Evolutionary conservation across 2,797 vertebrate genomes (phyloP).

Genomic region (Gadopsis bispinosus): DNA sequence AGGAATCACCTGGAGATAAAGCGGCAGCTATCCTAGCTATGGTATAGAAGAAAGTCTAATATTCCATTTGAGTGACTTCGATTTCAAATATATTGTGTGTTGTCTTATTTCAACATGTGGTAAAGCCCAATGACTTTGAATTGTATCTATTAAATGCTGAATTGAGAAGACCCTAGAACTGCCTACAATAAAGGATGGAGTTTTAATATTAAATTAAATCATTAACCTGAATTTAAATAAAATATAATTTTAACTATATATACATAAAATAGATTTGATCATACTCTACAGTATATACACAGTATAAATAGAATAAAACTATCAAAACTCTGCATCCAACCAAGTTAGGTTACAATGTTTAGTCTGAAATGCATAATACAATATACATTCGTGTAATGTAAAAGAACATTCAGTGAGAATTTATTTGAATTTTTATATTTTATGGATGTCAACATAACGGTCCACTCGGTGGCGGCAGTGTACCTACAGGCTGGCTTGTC

Average conservation of each 20-base stretch:
- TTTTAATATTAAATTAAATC: neutral
- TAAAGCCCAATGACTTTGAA: neutral
- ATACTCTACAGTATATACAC: too few relatives aligned
- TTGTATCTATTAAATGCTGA: neutral
- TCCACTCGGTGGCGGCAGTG: slow-evolving; percentile 30
- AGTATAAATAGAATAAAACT: neutral
- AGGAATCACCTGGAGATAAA: neutral
- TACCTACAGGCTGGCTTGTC: fast-evolving
- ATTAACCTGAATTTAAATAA: neutral
- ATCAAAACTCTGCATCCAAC: neutral
- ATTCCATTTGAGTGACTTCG: neutral
- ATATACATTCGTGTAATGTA: too few relatives aligned
- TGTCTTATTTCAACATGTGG: neutral
- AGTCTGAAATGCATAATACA: neutral
- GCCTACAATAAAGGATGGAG: neutral
- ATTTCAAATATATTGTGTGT: neutral
- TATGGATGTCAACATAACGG: too few relatives aligned
- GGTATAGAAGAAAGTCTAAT: too few relatives aligned
- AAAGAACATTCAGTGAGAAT: neutral
- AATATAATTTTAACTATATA: neutral
- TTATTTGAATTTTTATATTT: neutral
- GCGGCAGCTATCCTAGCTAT: neutral
- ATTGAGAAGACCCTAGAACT: neutral
- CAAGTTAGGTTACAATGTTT: neutral
- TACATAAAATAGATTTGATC: neutral